Evolutionary conservation across 2,888 invertebrate species (phyloP).

Genomic region (Eurois occulta): DNA sequence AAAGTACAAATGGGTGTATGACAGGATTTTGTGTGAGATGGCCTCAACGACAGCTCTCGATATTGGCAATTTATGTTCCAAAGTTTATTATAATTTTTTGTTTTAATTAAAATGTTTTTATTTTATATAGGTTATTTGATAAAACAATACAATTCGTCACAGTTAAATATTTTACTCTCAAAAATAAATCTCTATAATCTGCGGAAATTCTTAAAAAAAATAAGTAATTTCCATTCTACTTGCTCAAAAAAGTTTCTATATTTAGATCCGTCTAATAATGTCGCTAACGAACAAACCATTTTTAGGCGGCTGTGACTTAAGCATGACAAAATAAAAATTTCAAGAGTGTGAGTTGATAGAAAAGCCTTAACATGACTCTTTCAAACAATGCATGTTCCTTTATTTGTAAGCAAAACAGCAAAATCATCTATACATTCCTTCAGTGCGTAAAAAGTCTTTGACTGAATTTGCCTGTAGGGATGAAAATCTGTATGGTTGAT

Average conservation of each 20-base stretch:
- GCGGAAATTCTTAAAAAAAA: not conserved
- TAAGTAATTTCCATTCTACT: not conserved
- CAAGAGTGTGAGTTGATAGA: conserved; percentile 11
- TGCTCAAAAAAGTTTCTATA: not conserved
- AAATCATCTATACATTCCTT: not conserved
- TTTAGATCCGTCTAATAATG: conserved; percentile 43
- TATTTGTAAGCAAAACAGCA: conserved; percentile 46
- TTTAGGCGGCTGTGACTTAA: conserved; percentile 17
- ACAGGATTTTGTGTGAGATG: conserved; percentile 29
- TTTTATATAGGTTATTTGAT: not conserved
- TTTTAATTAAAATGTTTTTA: not conserved
- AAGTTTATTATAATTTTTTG: conserved; percentile 33
- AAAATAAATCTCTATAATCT: conserved; percentile 13
- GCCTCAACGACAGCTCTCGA: conserved; percentile 9
- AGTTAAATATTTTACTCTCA: not conserved
- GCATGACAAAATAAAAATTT: conserved; percentile 12
- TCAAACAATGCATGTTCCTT: conserved; percentile 58
- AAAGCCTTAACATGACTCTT: conserved; percentile 25
- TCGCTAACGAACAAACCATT: conserved; percentile 7
- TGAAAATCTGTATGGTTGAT: conserved; percentile 8
- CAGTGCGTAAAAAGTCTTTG: conserved; percentile 32
- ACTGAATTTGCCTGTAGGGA: conserved; percentile 15
- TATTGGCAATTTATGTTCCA: conserved; percentile 36
- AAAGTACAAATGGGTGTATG: conserved; percentile 52
- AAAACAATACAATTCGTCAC: not conserved